Evolutionary conservation across 2,113 vertebrate species (phyloP), one percentile per base, ranked within the genome.

Genomic region (Paralichthys olivaceus): DNA sequence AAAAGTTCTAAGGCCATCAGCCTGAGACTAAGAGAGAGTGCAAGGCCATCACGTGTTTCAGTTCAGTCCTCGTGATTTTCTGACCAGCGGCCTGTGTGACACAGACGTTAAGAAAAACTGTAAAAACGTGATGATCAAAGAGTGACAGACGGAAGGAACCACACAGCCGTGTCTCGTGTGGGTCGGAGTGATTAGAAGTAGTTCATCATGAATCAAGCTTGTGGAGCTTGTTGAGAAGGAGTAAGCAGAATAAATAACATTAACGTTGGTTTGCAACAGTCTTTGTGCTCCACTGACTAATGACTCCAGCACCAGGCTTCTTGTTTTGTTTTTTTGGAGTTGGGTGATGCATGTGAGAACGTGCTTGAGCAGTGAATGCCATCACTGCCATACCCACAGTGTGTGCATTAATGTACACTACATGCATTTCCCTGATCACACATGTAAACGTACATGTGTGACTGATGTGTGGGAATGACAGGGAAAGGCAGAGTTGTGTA

Each of bases 1-100:
- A 95, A 94, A 95, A 94, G 79, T 85, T 94, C 93, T 94, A 94
- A 90, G 93, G 93, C 90, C 90, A 81, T 82, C 84, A 83, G 89
- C 87, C 89, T 86, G 90, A 92, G 87, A 93, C 91, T 91, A 91
- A 85, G 80, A 90, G 89, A 84, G 89, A 91, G 84, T 86, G 85
- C 68, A 77, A 90, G 82, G 75, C 82, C 54, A 72, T 77, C 34
- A 25, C 72, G 61, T 80, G 86, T 82, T 90, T 89, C 77, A 79
- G 69, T 86, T 81, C 61, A 90, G 81, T 91, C 80, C 79, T 89
- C 84, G 74, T 83, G 81, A 88, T 77, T 87, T 81, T 75, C 8
- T 67, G 68, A 83, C 72, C 63, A 20, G 79, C 25, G 62, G 79
- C 80, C 86, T 61, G 77, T 37, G 76, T 64, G 75, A 85, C 69